Base-by-base conservation (phyloP, 2,888 invertebrate genomes). In the Ferrisia virgata region DNA sequence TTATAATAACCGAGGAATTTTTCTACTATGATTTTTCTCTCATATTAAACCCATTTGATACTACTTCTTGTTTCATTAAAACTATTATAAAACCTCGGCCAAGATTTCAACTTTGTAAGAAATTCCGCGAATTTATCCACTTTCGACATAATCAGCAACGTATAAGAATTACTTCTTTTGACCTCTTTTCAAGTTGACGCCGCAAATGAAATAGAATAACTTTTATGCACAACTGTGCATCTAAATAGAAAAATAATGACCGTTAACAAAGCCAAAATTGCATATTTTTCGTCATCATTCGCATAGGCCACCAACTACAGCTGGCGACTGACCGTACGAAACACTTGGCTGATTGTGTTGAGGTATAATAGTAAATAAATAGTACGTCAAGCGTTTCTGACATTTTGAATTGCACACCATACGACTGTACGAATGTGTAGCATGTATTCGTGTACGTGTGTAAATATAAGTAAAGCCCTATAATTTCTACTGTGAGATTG, bases 201-300 rank as follows among this genome's bases (percentile, higher is more conserved):
- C 58, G 58, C 40, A 9, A 8, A 13, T 11, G 40, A 15, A 13
- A 2, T 11, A 3, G 18, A 3, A 18, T 25, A 64, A 28, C 28
- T 64, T 28, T 28, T 64, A 28, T n/a, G 28, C 25, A 53, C 18
- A 64, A 64, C 25, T 64, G 58, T 64, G 58, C 58, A 64, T 64
- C 58, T 28, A 53, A 53, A 18, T 28, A 64, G 58, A 64, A 72
- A 72, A 72, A 72, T 72, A 72, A 72, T 33, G 72, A 72, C 72
- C 72, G 72, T 13, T 72, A 36, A 33, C 72, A 72, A 72, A 31
- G 33, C 72, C 72, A 72, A 72, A 72, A 72, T 33, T 31, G 72
- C 72, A 72, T 64, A 33, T 9, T 33, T 72, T 72, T 33, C 33
- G 33, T 72, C 72, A 72, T 15, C 72, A 33, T 72, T 33, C n/a